Conservation (phyloP, 1,140 invertebrate genomes). For the Drosophila sp. region DNA sequence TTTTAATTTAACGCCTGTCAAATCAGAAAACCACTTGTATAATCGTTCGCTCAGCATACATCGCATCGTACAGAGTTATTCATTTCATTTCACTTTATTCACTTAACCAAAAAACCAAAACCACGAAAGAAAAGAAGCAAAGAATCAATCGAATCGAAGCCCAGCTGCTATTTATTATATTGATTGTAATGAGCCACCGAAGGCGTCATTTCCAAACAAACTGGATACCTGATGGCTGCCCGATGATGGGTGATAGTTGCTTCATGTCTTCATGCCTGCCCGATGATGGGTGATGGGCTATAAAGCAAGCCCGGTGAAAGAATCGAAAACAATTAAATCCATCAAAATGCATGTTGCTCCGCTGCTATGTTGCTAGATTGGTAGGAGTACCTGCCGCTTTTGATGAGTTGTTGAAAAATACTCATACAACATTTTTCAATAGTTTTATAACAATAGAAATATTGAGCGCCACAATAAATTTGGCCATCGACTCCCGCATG, state of each 20-base stretch:
- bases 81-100: slow-evolving; percentile 44
- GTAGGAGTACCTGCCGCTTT: slow-evolving; percentile 64
- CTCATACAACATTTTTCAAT: background rate
- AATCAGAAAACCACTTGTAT: slow-evolving; percentile 80
- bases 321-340: slow-evolving; percentile 72
- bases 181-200: slow-evolving; percentile 81
- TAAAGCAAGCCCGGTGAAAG: slow-evolving; percentile 21
- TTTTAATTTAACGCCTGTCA: slow-evolving; percentile 82
- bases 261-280: background rate
- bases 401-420: slow-evolving; percentile 66
- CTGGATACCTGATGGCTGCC: slow-evolving; percentile 7
- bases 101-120: slow-evolving; percentile 49
- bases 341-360: slow-evolving; percentile 51
- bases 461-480: background rate
- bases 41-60: slow-evolving; percentile 66
- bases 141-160: slow-evolving; percentile 68
- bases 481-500: background rate
- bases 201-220: slow-evolving; percentile 72
- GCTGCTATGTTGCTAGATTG: background rate
- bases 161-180: slow-evolving; percentile 65
- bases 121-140: background rate
- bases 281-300: slow-evolving; percentile 11
- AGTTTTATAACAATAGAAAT: slow-evolving; percentile 10
- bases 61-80: slow-evolving; percentile 52
- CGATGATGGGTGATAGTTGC: slow-evolving; percentile 11